These are phyloP conservation scores for Anguilla pacifica DNA, from an alignment of 2,797 vertebrate genomes.

Conservation along the genomic window DNA sequence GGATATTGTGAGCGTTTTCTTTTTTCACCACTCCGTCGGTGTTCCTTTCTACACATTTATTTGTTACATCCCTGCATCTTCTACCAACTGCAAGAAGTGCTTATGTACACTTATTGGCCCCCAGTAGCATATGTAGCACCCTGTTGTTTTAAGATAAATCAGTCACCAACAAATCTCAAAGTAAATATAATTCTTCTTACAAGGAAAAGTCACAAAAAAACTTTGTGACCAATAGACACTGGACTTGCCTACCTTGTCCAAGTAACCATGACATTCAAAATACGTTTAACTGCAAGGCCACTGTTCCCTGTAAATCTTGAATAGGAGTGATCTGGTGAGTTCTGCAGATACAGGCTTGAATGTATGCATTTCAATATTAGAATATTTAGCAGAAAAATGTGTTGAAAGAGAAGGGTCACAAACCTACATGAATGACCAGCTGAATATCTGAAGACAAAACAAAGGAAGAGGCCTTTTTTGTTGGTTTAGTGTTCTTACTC, in stretches of 20 bases:
- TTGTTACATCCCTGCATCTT: conserved; percentile 7
- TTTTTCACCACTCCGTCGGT: conserved; percentile 16
- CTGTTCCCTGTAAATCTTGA: background rate
- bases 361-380: conserved; percentile 15
- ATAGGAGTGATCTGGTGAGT: background rate
- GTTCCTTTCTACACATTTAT: conserved; percentile 5
- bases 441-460: conserved; percentile 42
- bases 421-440: background rate
- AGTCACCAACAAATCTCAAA: background rate
- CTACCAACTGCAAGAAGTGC: conserved; percentile 12
- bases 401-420: conserved; percentile 4
- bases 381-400: conserved; percentile 31
- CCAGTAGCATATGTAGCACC: conserved; percentile 36
- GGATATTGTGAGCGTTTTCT: background rate
- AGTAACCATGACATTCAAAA: background rate
- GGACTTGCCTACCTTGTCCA: background rate
- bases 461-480: conserved; percentile 34
- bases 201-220: conserved; percentile 14
- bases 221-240: background rate
- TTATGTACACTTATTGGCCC: conserved; percentile 35
- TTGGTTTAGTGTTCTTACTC: conserved; percentile 37
- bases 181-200: background rate
- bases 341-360: conserved; percentile 19
- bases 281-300: background rate
- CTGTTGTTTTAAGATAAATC: conserved; percentile 33